Base-by-base conservation (phyloP, 2,113 vertebrate genomes). In the Mobula birostris region DNA sequence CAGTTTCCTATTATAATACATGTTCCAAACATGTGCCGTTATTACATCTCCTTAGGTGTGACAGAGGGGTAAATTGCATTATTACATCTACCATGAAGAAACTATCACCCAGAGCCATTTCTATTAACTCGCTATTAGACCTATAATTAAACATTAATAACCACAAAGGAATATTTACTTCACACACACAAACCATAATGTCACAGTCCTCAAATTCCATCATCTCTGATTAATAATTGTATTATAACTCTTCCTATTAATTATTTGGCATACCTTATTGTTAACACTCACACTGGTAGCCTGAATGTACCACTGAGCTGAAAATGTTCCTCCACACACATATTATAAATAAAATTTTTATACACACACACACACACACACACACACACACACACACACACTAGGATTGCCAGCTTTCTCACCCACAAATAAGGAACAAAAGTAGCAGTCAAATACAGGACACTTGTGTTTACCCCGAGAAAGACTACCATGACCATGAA, bases 141-240 rank as follows among this genome's bases (percentile, higher is more conserved):
- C 74, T 93, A 93, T 93, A 93, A 93, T 93, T 93, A 93, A 93
- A 93, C 91, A 93, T 93, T 93, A 93, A 93, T 93, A 93, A 93
- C 36, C 40, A 36, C 91, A 93, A 74, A 93, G 19, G 91, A 2
- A 74, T 93, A 72, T 93, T 93, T 93, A 72, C 91, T 74, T 68
- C 66, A 40, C 21, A 7, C 48, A 24, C 32, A 72, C 66, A 92
- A 92, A 92, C 48, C 72, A 56, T 36, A 56, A 9, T 29, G 24
- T 58, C 61, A 87, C 56, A 90, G 85, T 48, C 24, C 14, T 93
- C 70, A 93, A 27, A 93, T 74, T 8, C 68, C 36, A 76, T 74
- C 70, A 72, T 76, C 36, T 74, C 68, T 74, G 36, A 56, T 6
- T 21, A 74, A 76, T 74, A 36, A 72, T 48, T 66, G 70, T 48